Base-by-base conservation (phyloP, 1,140 invertebrate species). In the Agrilus planipennis region DNA sequence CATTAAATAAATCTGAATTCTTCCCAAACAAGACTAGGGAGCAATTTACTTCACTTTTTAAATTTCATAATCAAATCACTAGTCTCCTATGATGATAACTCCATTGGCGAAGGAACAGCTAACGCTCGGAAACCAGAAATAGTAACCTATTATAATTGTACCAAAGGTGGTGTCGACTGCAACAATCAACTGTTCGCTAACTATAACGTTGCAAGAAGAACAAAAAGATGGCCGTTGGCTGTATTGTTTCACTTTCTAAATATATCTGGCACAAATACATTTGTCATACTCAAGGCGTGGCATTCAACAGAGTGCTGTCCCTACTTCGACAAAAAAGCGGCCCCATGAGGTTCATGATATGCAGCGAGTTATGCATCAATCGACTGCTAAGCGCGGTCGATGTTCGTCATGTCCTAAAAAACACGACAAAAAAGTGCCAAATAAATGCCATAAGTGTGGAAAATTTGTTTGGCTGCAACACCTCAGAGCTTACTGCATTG, bases 61-160 rank as follows among this genome's bases (percentile, higher is more conserved):
- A 11, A 25, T 25, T 25, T 25, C 22, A 6, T 5, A 14, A n/a
- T n/a, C 15, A 29, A 4, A 29, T 5, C 28, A 29, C 15, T 29
- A 29, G 28, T 29, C n/a, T 29, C 28, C 15, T 29, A 29, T 29
- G 28, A 12, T 14, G 11, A 3, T 29, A 29, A 29, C 15, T 29
- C 28, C 28, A 29, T n/a, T 29, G n/a, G 15, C 15, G n/a, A 5
- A 14, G n/a, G 11, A 12, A 29, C 28, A 29, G 15, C n/a, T 3
- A 14, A 29, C n/a, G 15, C 28, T 12, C 28, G 19, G 10, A 39
- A 39, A 17, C 25, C 23, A 18, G 23, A 39, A 39, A 39, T 39
- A 29, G 34, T 41, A 21, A 2, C 21, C 11, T n/a, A 28, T 16
- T 32, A 31, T 32, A 41, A 32, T 14, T 15, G 9, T 32, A 41